Evolutionary conservation across 2,888 invertebrate genomes (phyloP).

Genomic region (Cheilosia soror): DNA sequence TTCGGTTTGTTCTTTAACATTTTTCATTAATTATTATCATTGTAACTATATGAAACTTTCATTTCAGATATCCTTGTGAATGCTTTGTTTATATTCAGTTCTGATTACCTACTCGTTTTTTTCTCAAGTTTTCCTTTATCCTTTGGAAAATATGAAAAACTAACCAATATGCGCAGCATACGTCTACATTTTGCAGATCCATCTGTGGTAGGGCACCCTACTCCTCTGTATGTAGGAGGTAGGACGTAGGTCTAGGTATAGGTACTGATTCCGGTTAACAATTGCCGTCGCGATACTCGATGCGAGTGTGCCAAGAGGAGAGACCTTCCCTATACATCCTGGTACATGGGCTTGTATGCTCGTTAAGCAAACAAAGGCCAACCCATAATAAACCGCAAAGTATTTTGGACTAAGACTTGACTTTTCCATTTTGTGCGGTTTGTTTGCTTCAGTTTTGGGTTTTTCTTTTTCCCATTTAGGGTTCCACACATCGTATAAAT

Average conservation of each 20-base stretch:
- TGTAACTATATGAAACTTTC: conserved; percentile 55
- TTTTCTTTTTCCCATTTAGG: conserved; percentile 49
- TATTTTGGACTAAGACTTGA: conserved; percentile 74
- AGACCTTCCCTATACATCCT: neutral
- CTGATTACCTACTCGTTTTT: conserved; percentile 7
- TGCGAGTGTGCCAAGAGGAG: conserved; percentile 22
- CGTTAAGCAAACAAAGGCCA: conserved; percentile 69
- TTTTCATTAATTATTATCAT: conserved; percentile 65
- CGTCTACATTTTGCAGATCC: conserved; percentile 54
- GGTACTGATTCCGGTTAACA: conserved; percentile 45
- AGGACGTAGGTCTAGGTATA: too few relatives aligned
- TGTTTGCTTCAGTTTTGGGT: conserved; percentile 63
- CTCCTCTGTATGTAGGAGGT: conserved; percentile 28
- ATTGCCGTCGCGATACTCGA: conserved; percentile 49
- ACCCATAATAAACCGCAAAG: conserved; percentile 74
- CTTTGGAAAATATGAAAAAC: conserved; percentile 59
- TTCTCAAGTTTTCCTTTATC: conserved; percentile 19
- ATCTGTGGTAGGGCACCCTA: conserved; percentile 35
- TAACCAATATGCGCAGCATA: conserved; percentile 50
- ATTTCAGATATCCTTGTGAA: conserved; percentile 68
- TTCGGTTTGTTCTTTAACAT: conserved; percentile 6
- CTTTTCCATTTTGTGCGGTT: conserved; percentile 72
- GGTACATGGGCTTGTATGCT: conserved; percentile 11
- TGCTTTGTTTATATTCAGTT: conserved; percentile 44
- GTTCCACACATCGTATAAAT: conserved; percentile 64